Evolutionary conservation across 2,797 vertebrate species (phyloP).

Genomic region (Taeniopygia guttata): DNA sequence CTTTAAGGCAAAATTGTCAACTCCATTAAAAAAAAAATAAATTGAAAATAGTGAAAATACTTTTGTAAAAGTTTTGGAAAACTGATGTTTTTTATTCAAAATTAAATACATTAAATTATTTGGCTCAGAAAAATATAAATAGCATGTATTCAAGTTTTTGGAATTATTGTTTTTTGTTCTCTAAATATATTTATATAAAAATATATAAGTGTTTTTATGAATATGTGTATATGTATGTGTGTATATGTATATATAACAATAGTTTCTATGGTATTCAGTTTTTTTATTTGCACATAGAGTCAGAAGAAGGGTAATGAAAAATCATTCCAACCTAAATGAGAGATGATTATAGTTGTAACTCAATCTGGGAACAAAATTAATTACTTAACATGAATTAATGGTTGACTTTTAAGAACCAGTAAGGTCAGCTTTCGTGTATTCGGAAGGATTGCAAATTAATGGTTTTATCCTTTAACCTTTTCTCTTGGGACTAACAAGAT

Average conservation of each 20-base stretch:
- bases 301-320: background rate
- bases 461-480: background rate
- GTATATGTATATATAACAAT: background rate
- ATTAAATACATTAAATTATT: background rate
- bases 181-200: background rate
- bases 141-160: background rate
- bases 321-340: background rate
- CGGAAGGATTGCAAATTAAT: background rate
- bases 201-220: background rate
- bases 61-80: background rate
- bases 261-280: background rate
- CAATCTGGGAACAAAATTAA: background rate
- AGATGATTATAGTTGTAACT: background rate
- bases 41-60: background rate
- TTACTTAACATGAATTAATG: background rate
- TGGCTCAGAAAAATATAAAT: background rate
- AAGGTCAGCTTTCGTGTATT: background rate
- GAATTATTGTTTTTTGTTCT: background rate
- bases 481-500: background rate
- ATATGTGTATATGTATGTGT: fast-evolving
- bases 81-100: background rate
- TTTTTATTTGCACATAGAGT: background rate
- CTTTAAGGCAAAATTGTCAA: background rate
- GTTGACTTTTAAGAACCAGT: background rate
- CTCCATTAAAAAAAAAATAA: background rate